Conservation (phyloP, 53 echinoderm and acorn worm genomes). For the Pentamera pediparva region DNA sequence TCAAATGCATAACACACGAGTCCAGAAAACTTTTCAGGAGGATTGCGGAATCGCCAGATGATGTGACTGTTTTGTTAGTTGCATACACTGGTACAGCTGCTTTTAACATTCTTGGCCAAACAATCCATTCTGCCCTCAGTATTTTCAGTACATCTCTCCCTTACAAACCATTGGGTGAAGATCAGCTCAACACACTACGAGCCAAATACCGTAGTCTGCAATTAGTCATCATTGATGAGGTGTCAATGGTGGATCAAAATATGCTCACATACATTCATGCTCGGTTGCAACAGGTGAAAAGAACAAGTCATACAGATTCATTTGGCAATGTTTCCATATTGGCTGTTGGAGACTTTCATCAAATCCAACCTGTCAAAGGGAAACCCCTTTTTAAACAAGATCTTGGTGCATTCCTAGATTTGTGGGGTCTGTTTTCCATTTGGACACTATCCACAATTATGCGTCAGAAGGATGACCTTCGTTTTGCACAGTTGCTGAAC, state of each 20-base stretch:
- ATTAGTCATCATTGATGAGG: conserved; percentile 67
- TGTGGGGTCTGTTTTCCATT: conserved; percentile 41
- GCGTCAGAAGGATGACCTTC: conserved; percentile 64
- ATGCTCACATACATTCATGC: conserved; percentile 52
- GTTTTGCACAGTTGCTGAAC: conserved; percentile 44
- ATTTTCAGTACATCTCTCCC: not conserved
- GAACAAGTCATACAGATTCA: not conserved
- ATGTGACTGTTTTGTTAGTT: conserved; percentile 22
- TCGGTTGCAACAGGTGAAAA: conserved; percentile 53
- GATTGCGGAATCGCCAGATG: conserved; percentile 11
- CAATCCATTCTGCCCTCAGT: conserved; percentile 28
- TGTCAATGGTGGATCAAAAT: conserved; percentile 66
- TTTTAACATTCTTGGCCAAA: conserved; percentile 38
- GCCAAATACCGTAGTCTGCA: conserved; percentile 40
- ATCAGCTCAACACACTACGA: conserved; percentile 48
- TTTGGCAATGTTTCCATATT: conserved; percentile 62
- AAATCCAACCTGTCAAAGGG: conserved; percentile 54
- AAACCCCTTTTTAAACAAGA: conserved; percentile 36
- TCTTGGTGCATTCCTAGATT: conserved; percentile 25
- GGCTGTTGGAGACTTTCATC: conserved; percentile 62
- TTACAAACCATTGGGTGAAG: conserved; percentile 38
- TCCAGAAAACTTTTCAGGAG: not conserved
- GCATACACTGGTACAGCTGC: conserved; percentile 43
- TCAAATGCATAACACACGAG: conserved; percentile 41
- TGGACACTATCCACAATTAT: conserved; percentile 52